Base-by-base conservation (phyloP, 2,888 invertebrate species). In the Phaonia tiefii region DNA sequence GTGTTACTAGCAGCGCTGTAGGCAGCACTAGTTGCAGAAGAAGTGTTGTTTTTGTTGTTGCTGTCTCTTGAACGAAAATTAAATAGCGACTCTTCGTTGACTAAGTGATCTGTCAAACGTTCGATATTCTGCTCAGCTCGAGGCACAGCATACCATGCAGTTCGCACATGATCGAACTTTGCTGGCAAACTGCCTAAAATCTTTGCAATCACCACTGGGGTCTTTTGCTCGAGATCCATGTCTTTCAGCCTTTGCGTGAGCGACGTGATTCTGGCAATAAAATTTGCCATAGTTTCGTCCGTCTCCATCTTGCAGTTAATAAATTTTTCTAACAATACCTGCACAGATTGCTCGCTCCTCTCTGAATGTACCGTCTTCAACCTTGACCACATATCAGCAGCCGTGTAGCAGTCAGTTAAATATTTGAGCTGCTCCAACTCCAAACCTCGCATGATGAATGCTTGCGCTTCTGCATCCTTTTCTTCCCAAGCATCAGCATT, bases 111-210 rank as follows among this genome's bases (percentile, higher is more conserved):
- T 13, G 82, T 83, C 20, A 84, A 67, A 10, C 75, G 54, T 25
- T 84, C 83, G 83, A 22, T 31, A 5, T 3, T 31, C 31, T 31
- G 31, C 3, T 8, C 8, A 5, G 3, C 31, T 3, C 31, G 31
- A 5, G 31, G 31, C 3, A 31, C 31, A 5, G 31, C 31, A 8
- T 31, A 31, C 31, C 31, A 31, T 31, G 83, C 80, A 37, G 84
- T 83, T 58, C 82, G 71, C 11, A 84, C 80, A 25, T 84, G 72
- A 69, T 83, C 75, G 54, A 78, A 84, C 37, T 81, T 83, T 0
- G 70, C 5, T 54, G 83, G 79, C 20, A 84, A 42, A 17, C 81
- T 82, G 8, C 83, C 72, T 42, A 83, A 63, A 56, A 82, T 82
- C 56, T 83, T 83, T 26, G 75, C 79, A 17, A 80, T 80, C 3